Percentiles rank a stretch among this genome's conserved stretches.
These are phyloP conservation scores for Gymnocypris eckloni DNA, from an alignment of 2,797 vertebrate genomes.

Conservation along the genomic window DNA sequence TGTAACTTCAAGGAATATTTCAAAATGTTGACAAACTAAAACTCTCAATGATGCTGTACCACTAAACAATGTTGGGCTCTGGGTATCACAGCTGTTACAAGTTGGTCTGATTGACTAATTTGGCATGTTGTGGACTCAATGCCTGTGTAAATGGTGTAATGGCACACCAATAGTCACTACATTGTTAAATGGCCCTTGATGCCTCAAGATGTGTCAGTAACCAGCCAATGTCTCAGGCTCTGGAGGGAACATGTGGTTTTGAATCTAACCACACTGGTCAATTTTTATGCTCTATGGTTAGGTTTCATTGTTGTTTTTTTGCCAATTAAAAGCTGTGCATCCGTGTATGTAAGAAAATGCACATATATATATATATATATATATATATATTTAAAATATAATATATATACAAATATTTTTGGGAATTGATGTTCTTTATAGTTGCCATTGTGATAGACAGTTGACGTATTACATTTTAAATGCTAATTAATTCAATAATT, in stretches of 20 bases:
- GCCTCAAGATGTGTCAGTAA: conserved; percentile 17
- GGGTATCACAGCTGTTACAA: neutral
- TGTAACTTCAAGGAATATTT: neutral
- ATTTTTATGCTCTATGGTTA: neutral
- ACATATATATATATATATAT: neutral
- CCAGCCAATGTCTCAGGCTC: conserved; percentile 15
- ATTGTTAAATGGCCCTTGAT: conserved; percentile 25
- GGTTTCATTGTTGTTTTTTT: neutral
- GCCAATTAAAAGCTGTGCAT: neutral
- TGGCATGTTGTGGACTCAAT: conserved; percentile 3
- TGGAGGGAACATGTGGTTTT: conserved; percentile 8
- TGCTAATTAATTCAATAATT: neutral
- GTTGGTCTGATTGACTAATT: conserved; percentile 12
- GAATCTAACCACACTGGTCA: conserved; percentile 26
- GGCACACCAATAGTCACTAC: conserved; percentile 19
- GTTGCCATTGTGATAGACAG: neutral
- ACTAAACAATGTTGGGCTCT: neutral
- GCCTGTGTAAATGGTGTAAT: conserved; percentile 23
- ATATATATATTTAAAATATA: neutral
- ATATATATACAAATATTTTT: neutral
- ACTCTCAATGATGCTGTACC: neutral
- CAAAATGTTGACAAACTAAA: neutral
- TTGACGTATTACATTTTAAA: neutral
- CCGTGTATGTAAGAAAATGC: neutral
- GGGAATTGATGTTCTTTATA: neutral